Conservation (phyloP, 1,140 invertebrate genomes). For the Cylas formicarius region DNA sequence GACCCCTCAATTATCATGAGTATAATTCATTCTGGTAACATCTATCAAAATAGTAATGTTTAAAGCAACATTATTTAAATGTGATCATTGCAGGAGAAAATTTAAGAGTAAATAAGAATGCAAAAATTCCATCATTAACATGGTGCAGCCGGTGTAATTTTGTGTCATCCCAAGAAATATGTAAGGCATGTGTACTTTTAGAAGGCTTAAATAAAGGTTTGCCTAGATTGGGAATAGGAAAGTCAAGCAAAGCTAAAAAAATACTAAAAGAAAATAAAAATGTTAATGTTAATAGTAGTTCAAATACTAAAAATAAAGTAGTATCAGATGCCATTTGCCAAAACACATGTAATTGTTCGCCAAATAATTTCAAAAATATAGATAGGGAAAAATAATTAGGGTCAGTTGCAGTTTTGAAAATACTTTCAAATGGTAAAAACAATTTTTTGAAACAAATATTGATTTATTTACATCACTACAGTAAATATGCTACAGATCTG, state of each 20-base stretch:
- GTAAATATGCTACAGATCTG: conserved; percentile 63
- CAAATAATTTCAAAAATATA: too few species aligned
- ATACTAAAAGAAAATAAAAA: conserved; percentile 42
- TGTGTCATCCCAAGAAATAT: conserved; percentile 91
- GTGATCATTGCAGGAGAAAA: conserved; percentile 63
- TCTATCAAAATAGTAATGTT: conserved; percentile 6
- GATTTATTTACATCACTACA: too few species aligned
- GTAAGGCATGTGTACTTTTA: conserved; percentile 93
- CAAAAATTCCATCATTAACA: conserved; percentile 74
- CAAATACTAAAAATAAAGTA: background rate
- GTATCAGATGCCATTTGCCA: too few species aligned
- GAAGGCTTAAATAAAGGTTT: conserved; percentile 92
- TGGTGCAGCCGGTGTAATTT: conserved; percentile 85
- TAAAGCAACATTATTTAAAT: background rate
- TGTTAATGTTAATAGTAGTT: conserved; percentile 3
- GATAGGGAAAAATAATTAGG: too few species aligned
- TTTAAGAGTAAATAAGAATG: conserved; percentile 70
- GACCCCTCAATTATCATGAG: conserved; percentile 92
- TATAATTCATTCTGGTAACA: conserved; percentile 88
- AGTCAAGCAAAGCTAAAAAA: conserved; percentile 69
- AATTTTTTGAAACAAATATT: too few species aligned
- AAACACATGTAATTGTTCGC: too few species aligned
- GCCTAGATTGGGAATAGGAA: conserved; percentile 79
- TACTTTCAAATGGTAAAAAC: too few species aligned
- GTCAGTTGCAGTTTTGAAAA: too few species aligned